Percentiles rank a stretch among this genome's conserved stretches.
Conservation (phyloP, 2,113 vertebrate species). For the Poicephalus gulielmi region DNA sequence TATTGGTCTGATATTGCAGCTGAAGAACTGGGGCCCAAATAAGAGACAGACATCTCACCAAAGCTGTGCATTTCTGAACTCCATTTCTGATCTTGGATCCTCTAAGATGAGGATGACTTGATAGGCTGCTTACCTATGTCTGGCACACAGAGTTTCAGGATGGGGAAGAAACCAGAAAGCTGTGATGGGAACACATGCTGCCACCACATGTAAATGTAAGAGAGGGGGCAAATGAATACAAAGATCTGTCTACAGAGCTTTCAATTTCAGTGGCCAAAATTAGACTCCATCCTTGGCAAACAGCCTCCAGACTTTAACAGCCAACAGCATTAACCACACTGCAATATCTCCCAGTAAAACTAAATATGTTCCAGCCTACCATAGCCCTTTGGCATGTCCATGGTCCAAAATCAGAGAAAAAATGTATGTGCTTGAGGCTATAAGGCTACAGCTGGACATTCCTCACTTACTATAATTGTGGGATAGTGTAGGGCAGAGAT, state of each 20-base stretch:
- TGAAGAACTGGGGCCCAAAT: neutral
- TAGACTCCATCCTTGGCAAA: neutral
- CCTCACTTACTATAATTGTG: neutral
- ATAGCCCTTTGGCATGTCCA: neutral
- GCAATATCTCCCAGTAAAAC: neutral
- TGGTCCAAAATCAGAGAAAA: neutral
- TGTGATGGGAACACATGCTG: neutral
- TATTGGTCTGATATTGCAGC: neutral
- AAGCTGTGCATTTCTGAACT: neutral
- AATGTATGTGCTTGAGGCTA: neutral
- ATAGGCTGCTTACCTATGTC: neutral
- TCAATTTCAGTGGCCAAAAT: neutral
- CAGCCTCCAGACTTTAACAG: neutral
- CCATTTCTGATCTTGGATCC: neutral
- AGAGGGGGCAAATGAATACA: neutral
- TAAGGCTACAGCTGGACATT: neutral
- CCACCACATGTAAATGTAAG: rapidly evolving
- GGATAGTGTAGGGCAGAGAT: neutral
- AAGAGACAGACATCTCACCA: neutral
- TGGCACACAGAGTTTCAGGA: neutral
- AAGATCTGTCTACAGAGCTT: neutral
- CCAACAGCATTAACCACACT: neutral
- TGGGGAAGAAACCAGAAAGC: neutral
- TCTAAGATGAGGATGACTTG: neutral
- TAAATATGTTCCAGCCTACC: neutral